A percentile compares a stretch with the other conserved stretches of the same genome.
Conservation (phyloP, 2,797 vertebrate species). For the Pangasius djambal region DNA sequence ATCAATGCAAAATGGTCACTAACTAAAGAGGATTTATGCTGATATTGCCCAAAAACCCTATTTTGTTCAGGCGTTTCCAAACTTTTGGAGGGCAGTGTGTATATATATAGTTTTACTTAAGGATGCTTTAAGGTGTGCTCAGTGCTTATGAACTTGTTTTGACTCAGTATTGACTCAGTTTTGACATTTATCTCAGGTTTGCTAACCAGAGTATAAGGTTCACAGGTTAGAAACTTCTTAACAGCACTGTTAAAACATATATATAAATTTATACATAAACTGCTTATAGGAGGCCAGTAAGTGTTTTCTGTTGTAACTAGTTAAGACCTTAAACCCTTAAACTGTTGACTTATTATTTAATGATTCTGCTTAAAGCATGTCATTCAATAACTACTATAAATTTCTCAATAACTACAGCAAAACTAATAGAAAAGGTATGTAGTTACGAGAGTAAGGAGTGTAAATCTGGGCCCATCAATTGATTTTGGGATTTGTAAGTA, state of each 20-base stretch:
- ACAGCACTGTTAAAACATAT: not conserved
- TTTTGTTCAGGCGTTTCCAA: no score
- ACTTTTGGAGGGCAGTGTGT: no score
- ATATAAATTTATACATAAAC: no score
- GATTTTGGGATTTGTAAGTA: not conserved
- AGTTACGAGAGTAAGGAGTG: not conserved
- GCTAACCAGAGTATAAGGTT: no score
- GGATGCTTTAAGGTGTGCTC: not conserved
- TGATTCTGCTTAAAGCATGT: not conserved
- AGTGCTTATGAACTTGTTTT: not conserved
- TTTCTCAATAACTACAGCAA: not conserved
- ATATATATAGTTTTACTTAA: not conserved
- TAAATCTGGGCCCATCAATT: not conserved
- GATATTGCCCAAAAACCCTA: no score
- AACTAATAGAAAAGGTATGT: not conserved
- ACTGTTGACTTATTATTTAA: not conserved
- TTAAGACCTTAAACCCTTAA: not conserved
- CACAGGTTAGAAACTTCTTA: not conserved
- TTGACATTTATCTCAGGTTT: not conserved
- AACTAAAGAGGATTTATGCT: no score
- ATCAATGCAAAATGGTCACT: no score
- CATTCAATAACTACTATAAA: not conserved
- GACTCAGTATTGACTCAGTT: not conserved
- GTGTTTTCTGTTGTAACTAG: not conserved
- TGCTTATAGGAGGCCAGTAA: not conserved